Percentiles rank a stretch among this genome's conserved stretches.
Evolutionary conservation across 2,797 vertebrate genomes (phyloP).

Genomic region (Caiman crocodilus): DNA sequence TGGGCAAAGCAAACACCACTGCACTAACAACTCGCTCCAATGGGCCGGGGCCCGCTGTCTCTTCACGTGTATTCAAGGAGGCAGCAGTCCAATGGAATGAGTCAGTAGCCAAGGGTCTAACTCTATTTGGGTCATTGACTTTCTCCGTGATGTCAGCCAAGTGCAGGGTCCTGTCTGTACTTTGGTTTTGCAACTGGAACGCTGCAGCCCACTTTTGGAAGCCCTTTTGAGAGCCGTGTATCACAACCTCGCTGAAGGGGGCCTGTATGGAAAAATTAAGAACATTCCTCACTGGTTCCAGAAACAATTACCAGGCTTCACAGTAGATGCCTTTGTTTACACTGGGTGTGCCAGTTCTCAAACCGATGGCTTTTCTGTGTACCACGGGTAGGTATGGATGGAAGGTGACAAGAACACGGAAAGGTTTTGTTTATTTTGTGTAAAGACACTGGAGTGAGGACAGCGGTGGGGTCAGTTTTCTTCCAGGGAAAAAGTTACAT

Average conservation of each 20-base stretch:
- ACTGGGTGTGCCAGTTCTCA: slow-evolving; percentile 49
- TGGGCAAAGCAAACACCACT: slow-evolving; percentile 73
- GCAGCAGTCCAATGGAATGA: neutral
- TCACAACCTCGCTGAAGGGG: slow-evolving; percentile 50
- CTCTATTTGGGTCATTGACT: neutral
- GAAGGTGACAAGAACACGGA: slow-evolving; percentile 48
- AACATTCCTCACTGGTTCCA: slow-evolving; percentile 69
- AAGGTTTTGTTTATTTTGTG: slow-evolving; percentile 44
- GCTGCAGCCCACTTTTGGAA: slow-evolving; percentile 38
- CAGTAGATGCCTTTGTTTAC: slow-evolving; percentile 76
- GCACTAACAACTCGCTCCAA: slow-evolving; percentile 49
- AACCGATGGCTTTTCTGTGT: slow-evolving; percentile 49
- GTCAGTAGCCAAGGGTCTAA: neutral
- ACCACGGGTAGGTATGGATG: slow-evolving; percentile 54
- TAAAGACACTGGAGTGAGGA: slow-evolving; percentile 1
- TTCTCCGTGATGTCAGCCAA: slow-evolving; percentile 10
- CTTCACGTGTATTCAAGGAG: slow-evolving; percentile 51
- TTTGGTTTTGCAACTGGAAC: slow-evolving; percentile 49
- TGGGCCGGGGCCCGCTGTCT: neutral
- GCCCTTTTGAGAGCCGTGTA: slow-evolving; percentile 40
- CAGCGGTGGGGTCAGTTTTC: neutral
- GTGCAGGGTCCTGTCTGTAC: slow-evolving; percentile 32
- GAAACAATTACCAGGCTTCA: slow-evolving; percentile 74
- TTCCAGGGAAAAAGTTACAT: slow-evolving; percentile 41
- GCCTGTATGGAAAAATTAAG: slow-evolving; percentile 65